Base-by-base conservation (phyloP, 2,888 invertebrate species). In the Galerucella pusilla region DNA sequence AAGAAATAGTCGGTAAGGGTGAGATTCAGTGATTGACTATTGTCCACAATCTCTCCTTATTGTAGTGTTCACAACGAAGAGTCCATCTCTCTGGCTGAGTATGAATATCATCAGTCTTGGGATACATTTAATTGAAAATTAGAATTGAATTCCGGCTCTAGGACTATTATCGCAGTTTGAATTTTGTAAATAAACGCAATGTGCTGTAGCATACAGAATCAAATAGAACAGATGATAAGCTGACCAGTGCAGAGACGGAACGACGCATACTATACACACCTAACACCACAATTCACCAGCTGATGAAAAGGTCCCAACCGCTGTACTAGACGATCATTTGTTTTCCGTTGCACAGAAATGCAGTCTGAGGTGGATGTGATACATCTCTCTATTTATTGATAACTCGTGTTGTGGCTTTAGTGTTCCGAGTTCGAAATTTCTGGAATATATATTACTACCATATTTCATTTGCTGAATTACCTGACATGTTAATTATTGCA, bases 251-350 rank as follows among this genome's bases (percentile, higher is more conserved):
- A 76, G 72, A 73, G 68, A 74, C 63, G n/a, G 42, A 63, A 63
- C 35, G 35, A 75, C 75, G 70, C 77, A 73, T 75, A 73, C 35
- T 35, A 14, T 42, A 63, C 42, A 63, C 75, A 75, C 76, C 75
- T 77, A 68, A 46, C 57, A 71, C 77, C 75, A 78, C 78, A 79
- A 78, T 78, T 78, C 78, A 79, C 42, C 4, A 74, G 61, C 69
- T 63, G 64, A 78, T 76, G 75, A 78, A 78, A 76, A 76, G 77
- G 75, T 66, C 54, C 60, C 67, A 61, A 64, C 69, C 69, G 70
- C 46, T 72, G 46, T 66, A n/a, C 54, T 74, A 74, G 73, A 35
- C 68, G 49, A 14, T 57, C 65, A 25, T 71, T 71, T 65, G 65
- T 71, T 65, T 57, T 42, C 42, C 45, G 2, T 42, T 45, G 14